Base-by-base conservation (phyloP, 1,140 invertebrate species). In the Venturia canescens region DNA sequence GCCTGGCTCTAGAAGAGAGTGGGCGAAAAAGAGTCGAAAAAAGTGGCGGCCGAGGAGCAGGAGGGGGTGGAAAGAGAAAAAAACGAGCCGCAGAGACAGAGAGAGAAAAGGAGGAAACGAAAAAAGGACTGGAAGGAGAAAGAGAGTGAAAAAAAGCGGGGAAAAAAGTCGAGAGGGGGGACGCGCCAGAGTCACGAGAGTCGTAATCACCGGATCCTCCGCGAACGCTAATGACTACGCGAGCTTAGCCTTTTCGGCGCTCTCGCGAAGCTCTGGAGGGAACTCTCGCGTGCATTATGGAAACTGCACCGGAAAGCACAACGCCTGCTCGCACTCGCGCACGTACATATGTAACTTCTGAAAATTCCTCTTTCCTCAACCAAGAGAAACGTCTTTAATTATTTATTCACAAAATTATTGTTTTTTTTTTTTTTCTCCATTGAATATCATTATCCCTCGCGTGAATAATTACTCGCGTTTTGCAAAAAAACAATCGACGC, bases 141-240 rank as follows among this genome's bases (percentile, higher is more conserved):
- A 44, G 29, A 27, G 50, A 76, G 31, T 57, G 74, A 27, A 26
- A 27, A 38, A 66, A 26, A 26, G 27, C 27, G 13, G 38, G 44
- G 21, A 44, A 67, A 79, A 50, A 69, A 50, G 27, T 27, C 16
- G 31, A n/a, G 66, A 34, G n/a, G 66, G 63, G 23, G 27, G 60
- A 48, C 13, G 48, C 26, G 13, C 23, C 18, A 76, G 31, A 67
- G 66, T 74, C 72, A 57, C 31, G 50, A 76, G 34, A 69, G 66
- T 74, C 72, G 53, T 74, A 74, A 74, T 74, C 71, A 74, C 71
- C 71, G 71, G 71, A 74, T 74, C 71, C 71, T 74, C 60, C 60
- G 23, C 44, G 71, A 48, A 57, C 71, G 71, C 71, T 74, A 74
- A 74, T 74, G 71, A 74, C 71, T 74, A 31, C 71, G 44, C 71